Evolutionary conservation across 2,797 vertebrate genomes (phyloP).

Genomic region (Sebastes dallii): DNA sequence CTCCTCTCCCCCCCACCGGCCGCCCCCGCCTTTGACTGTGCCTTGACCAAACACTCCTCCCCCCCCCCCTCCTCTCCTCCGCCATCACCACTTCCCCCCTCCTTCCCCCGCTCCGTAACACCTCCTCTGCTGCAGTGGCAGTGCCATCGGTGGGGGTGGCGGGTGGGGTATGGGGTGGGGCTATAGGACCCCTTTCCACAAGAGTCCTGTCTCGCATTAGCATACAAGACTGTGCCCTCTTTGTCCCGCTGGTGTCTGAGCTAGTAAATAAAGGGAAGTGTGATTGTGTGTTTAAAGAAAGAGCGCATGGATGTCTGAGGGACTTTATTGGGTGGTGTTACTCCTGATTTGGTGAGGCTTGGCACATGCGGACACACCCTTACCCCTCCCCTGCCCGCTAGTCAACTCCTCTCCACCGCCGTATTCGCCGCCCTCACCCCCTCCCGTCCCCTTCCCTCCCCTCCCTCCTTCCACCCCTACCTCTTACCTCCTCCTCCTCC

Average conservation of each 20-base stretch:
- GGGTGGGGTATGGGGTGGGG: slow-evolving; percentile 31
- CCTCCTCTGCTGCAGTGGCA: slow-evolving; percentile 58
- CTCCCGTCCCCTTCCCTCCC: slow-evolving; percentile 3
- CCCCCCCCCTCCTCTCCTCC: slow-evolving; percentile 19
- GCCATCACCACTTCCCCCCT: slow-evolving; percentile 37
- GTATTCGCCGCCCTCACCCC: slow-evolving; percentile 71
- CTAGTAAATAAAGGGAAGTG: slow-evolving; percentile 10
- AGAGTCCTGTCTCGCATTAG: slow-evolving; percentile 51
- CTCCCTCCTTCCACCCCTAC: slow-evolving; percentile 6
- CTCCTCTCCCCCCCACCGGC: slow-evolving; percentile 61
- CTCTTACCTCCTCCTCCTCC: slow-evolving; percentile 9
- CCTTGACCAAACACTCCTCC: slow-evolving; percentile 65
- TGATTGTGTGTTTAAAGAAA: not conserved
- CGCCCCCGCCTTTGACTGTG: slow-evolving; percentile 69
- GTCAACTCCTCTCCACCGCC: slow-evolving; percentile 72
- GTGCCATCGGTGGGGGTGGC: slow-evolving; percentile 35
- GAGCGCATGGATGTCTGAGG: slow-evolving; percentile 28
- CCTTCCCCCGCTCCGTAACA: slow-evolving; percentile 39
- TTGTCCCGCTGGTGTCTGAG: slow-evolving; percentile 47
- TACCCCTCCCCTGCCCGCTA: slow-evolving; percentile 53
- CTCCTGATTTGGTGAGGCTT: slow-evolving; percentile 64
- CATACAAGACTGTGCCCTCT: slow-evolving; percentile 8
- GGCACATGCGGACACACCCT: slow-evolving; percentile 58
- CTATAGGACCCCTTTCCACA: not conserved
- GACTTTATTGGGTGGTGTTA: slow-evolving; percentile 38